Conservation (phyloP, 2,797 vertebrate species). For the Allobates femoralis region DNA sequence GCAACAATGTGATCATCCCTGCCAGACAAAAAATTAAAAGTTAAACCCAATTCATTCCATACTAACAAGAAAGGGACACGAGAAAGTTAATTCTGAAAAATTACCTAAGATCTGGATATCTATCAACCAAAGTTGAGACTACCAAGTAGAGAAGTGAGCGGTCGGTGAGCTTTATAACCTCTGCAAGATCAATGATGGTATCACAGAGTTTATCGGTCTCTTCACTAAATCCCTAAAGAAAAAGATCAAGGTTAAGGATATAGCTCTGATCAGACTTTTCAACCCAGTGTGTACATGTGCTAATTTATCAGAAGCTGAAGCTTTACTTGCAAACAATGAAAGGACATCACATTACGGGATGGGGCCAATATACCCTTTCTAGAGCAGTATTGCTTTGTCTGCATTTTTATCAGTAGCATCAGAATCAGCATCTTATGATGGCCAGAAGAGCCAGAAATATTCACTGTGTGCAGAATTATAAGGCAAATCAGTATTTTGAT, state of each 20-base stretch:
- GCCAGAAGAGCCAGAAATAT: no score
- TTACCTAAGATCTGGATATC: slow-evolving; percentile 96
- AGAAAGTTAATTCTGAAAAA: not conserved
- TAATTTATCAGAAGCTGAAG: not conserved
- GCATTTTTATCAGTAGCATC: no score
- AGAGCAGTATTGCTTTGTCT: not conserved
- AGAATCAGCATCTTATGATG: no score
- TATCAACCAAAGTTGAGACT: slow-evolving; percentile 93
- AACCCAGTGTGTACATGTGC: not conserved
- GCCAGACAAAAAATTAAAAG: slow-evolving; percentile 19
- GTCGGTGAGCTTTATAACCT: slow-evolving; percentile 97
- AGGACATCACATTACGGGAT: not conserved
- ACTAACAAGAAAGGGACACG: no score
- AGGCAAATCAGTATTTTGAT: no score
- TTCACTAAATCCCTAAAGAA: slow-evolving; percentile 79
- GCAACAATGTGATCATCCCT: slow-evolving; percentile 96
- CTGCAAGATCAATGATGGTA: slow-evolving; percentile 90
- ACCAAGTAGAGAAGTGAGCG: slow-evolving; percentile 94
- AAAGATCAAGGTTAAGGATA: not conserved
- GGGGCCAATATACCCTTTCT: not conserved
- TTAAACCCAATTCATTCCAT: no score
- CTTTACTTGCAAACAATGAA: not conserved
- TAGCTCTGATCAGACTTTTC: not conserved
- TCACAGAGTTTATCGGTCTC: slow-evolving; percentile 89
- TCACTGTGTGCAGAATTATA: no score